Percentiles rank a stretch among this genome's conserved stretches.
phyloP scores from a whole-genome alignment of 2,888 invertebrate species.

The Oithona nana region DNA sequence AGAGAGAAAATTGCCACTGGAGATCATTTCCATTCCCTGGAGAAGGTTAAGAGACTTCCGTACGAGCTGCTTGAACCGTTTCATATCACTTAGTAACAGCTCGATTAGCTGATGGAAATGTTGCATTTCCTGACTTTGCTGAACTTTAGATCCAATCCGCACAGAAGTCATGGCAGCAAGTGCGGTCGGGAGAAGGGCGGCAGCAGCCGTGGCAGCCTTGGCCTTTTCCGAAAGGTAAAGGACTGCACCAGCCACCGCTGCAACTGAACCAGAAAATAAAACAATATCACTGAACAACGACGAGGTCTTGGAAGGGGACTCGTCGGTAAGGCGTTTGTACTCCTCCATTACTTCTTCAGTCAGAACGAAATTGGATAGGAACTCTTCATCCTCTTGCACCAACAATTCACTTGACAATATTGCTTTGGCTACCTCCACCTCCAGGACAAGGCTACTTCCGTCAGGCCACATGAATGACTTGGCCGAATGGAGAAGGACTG shows the following conservation, averaged over 20 bases:
- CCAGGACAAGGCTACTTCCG: background rate
- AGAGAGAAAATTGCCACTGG: background rate
- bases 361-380: slow-evolving; percentile 8
- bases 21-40: slow-evolving; percentile 5
- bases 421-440: background rate
- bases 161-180: slow-evolving; percentile 4
- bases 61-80: slow-evolving; percentile 4
- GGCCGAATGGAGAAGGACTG: background rate
- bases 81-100: slow-evolving; percentile 8
- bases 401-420: background rate
- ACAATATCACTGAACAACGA: slow-evolving; percentile 3
- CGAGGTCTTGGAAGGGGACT: background rate
- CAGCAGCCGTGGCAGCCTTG: slow-evolving; percentile 4
- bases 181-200: slow-evolving; percentile 6
- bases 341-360: background rate
- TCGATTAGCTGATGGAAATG: slow-evolving; percentile 2
- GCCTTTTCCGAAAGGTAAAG: slow-evolving; percentile 9
- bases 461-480: background rate
- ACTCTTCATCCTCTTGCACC: slow-evolving; percentile 14
- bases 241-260: slow-evolving; percentile 13
- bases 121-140: background rate
- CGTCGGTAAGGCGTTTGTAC: background rate
- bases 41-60: slow-evolving; percentile 9
- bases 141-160: background rate
- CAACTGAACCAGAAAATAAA: background rate